Percentiles rank a stretch among this genome's conserved stretches.
Conservation (phyloP, 2,113 vertebrate genomes). For the Cephalopterus ornatus region DNA sequence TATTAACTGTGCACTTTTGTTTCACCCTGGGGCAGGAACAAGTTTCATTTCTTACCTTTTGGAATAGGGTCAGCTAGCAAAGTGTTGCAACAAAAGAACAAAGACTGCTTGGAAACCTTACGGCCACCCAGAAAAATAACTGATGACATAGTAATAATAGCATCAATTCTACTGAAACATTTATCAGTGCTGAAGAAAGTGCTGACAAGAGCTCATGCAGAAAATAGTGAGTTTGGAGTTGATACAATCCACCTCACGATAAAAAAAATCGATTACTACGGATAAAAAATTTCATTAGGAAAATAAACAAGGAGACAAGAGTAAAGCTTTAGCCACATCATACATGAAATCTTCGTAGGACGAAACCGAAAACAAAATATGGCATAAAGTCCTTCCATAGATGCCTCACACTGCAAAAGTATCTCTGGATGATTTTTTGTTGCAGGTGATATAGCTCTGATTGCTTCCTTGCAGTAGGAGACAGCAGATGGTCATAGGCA, state of each 20-base stretch:
- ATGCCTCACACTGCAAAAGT: neutral
- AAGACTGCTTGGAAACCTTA: neutral
- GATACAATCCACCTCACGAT: neutral
- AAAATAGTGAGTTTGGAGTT: neutral
- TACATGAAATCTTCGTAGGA: neutral
- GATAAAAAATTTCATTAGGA: neutral
- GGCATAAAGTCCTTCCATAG: neutral
- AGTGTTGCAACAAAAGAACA: neutral
- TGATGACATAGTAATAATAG: neutral
- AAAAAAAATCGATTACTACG: neutral
- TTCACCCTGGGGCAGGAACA: neutral
- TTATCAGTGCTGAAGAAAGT: neutral
- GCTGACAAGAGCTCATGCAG: neutral
- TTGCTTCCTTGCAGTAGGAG: neutral
- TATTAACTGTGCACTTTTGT: neutral
- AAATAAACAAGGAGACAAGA: neutral
- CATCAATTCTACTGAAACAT: neutral
- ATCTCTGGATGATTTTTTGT: neutral
- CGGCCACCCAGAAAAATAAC: neutral
- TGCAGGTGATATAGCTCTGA: neutral
- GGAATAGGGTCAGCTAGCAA: neutral
- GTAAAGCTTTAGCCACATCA: neutral
- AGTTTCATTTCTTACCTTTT: neutral
- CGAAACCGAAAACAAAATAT: neutral
- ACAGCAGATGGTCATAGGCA: neutral